phyloP scores from a whole-genome alignment of 2,888 invertebrate genomes.

The Rhaphigaster nebulosa region DNA sequence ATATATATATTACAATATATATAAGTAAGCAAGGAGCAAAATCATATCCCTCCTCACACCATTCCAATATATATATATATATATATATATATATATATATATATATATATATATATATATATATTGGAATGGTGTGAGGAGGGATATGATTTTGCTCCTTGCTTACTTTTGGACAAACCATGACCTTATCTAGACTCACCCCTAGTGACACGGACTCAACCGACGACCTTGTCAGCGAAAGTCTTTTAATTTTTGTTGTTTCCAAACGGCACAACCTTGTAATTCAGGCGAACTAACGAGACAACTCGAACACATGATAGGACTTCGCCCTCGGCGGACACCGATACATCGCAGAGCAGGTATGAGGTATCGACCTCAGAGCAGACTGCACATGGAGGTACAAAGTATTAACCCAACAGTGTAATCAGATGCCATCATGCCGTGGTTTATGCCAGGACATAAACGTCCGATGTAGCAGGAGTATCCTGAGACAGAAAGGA shows the following conservation, averaged over 20 bases:
- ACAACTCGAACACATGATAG: background rate
- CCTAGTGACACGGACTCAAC: background rate
- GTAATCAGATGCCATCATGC: conserved; percentile 15
- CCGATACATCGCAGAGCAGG: background rate
- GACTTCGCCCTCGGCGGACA: no score
- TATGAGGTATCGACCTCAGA: background rate
- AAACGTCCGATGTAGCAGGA: conserved; percentile 15
- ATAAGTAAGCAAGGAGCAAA: no score
- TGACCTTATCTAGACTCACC: background rate
- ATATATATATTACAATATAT: no score
- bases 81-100: no score
- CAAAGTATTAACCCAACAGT: conserved; percentile 13
- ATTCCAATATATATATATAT: no score
- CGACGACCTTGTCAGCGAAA: background rate
- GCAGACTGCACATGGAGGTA: background rate
- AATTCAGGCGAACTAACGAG: background rate
- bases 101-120: no score
- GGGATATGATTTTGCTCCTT: no score
- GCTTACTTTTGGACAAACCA: no score
- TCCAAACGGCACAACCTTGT: no score
- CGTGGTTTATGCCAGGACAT: conserved; percentile 11
- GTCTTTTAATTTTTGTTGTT: background rate
- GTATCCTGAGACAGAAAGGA: conserved; percentile 15
- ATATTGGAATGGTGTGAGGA: no score
- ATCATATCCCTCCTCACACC: no score